A percentile compares a stretch with the other conserved stretches of the same genome.
Conservation (phyloP, 1,140 invertebrate genomes). For the Limonius californicus region DNA sequence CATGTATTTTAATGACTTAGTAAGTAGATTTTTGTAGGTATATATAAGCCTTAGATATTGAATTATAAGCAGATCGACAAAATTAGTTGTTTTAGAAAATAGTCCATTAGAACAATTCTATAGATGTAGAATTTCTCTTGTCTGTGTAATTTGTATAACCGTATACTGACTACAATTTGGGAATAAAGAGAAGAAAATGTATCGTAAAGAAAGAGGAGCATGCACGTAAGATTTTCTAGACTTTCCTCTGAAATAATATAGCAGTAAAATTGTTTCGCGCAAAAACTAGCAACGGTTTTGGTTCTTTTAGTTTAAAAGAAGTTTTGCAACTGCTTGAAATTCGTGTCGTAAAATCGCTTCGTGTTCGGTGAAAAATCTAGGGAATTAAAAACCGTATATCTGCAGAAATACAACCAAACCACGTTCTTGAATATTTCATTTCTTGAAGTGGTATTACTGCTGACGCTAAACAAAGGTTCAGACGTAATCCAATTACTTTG, state of each 20-base stretch:
- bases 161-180: too few relatives aligned
- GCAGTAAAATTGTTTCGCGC: background rate
- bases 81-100: too few relatives aligned
- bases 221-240: too few relatives aligned
- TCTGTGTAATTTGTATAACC: too few relatives aligned
- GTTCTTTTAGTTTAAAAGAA: background rate
- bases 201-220: too few relatives aligned
- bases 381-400: constrained; percentile 1
- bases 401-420: background rate
- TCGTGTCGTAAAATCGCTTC: background rate
- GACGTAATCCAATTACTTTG: constrained; percentile 1
- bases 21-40: too few relatives aligned
- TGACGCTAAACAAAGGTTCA: background rate
- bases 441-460: background rate
- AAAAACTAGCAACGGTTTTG: background rate
- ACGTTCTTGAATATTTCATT: constrained; percentile 1
- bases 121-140: too few relatives aligned
- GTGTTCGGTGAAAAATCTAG: background rate
- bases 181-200: too few relatives aligned
- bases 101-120: too few relatives aligned
- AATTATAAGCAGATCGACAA: too few relatives aligned
- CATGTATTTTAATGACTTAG: too few relatives aligned
- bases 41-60: too few relatives aligned
- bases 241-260: background rate
- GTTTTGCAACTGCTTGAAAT: background rate